Evolutionary conservation across 2,888 invertebrate genomes (phyloP), one percentile per base, ranked within the genome.

Genomic region (Clanis bilineata): DNA sequence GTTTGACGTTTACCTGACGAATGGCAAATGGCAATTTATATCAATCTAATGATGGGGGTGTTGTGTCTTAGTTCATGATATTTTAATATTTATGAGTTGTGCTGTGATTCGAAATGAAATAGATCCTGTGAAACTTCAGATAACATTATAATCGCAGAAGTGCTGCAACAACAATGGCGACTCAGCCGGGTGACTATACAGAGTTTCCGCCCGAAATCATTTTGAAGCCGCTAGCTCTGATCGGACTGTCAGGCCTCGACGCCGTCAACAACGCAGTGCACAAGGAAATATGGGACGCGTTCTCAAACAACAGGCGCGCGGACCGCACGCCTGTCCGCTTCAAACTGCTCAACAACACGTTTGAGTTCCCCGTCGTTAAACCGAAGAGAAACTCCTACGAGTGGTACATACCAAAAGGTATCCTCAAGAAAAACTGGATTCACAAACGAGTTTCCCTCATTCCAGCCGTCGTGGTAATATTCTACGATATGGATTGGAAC

Each of bases 401-500:
- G 79, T 98, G 97, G 97, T 98, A 98, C 85, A 96, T 97, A 71
- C 98, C 98, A 0, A 97, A 97, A 84, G 99, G 99, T 10, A 96
- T 99, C 67, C 88, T 99, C 6, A 98, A 99, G 83, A 95, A 96
- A 45, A 97, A 97, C 79, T 99, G 99, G 99, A 96, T 99, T 93
- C 94, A 95, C 57, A 99, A 99, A 85, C 98, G 99, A 79, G 93
- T 98, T 39, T 95, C 96, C 69, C 94, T 96, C 61, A 94, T 99
- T 66, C 99, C 99, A 7, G 96, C 99, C 0, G 96, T 99, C 0
- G 96, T 98, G 25, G 98, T 98, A 2, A 94, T 98, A 64, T 99
- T 99, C 86, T 97, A 97, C 83, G 99, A 99, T 77, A 94, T 99
- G 80, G 99, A 99, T 87, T 99, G 99, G 99, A 97, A 97, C 81